Conservation (phyloP, 2,113 vertebrate genomes). For the Elachura formosa region DNA sequence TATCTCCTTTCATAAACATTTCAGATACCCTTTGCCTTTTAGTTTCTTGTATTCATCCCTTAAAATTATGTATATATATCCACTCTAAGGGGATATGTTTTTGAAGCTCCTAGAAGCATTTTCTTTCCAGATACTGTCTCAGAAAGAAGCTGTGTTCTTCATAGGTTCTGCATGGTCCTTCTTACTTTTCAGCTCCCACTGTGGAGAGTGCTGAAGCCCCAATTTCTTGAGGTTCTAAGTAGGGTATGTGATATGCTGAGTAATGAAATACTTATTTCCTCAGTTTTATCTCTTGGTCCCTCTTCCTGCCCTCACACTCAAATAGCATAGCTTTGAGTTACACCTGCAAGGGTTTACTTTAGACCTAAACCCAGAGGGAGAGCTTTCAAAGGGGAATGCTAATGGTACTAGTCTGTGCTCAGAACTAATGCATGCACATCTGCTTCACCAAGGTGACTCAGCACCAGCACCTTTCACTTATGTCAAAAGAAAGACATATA, state of each 20-base stretch:
- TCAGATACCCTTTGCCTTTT: neutral
- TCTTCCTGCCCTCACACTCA: neutral
- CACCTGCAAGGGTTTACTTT: neutral
- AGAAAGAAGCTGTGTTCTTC: neutral
- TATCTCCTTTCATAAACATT: neutral
- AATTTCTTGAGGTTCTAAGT: neutral
- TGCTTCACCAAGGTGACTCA: neutral
- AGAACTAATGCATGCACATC: neutral
- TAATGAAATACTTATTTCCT: neutral
- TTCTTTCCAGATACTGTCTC: neutral
- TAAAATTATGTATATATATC: neutral
- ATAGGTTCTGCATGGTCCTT: neutral
- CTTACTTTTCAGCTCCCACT: neutral
- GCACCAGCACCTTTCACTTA: neutral
- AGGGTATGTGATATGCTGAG: neutral
- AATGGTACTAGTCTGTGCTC: neutral
- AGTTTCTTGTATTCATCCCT: neutral
- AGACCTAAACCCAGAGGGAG: neutral
- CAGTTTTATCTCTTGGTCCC: neutral
- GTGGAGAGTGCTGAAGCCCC: neutral
- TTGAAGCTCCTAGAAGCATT: neutral
- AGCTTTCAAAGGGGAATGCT: fast-evolving
- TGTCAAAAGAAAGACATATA: neutral
- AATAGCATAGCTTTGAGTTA: neutral
- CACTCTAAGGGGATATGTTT: neutral